A percentile compares a stretch with the other conserved stretches of the same genome.
phyloP scores from a whole-genome alignment of 2,113 vertebrate species.

The Clinocottus analis region DNA sequence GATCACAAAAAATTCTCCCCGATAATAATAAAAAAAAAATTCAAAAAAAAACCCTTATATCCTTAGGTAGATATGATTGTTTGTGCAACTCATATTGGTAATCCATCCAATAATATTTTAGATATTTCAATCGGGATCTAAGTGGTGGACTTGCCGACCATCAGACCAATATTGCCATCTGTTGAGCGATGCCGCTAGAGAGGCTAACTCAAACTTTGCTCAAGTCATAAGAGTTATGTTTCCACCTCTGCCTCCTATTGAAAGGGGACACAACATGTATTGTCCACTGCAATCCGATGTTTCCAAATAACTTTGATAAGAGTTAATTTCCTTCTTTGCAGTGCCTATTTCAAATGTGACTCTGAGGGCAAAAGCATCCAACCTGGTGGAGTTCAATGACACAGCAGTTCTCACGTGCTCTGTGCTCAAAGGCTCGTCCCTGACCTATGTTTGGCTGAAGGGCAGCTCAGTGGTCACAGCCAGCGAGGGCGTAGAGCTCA shows the following conservation, averaged over 20 bases:
- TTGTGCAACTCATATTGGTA: not conserved
- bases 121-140: not conserved
- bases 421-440: constrained; percentile 54
- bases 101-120: not conserved
- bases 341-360: constrained; percentile 71
- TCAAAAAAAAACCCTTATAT: not conserved
- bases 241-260: not conserved
- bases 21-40: too few relatives aligned
- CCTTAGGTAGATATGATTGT: not conserved
- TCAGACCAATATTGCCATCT: not conserved
- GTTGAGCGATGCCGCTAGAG: not conserved
- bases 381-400: constrained; percentile 78
- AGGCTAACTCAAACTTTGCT: not conserved
- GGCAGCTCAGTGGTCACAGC: constrained; percentile 40
- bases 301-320: not conserved
- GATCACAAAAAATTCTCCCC: too few relatives aligned
- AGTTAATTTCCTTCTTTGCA: constrained; percentile 36
- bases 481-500: constrained; percentile 34
- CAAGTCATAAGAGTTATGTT: not conserved
- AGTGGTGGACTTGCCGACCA: not conserved
- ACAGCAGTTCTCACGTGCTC: constrained; percentile 74
- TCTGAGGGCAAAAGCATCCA: constrained; percentile 37
- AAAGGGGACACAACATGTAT: not conserved
- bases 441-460: constrained; percentile 69
- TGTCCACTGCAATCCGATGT: not conserved